Evolutionary conservation across 2,888 invertebrate genomes (phyloP), one percentile per base, ranked within the genome.

Genomic region (Drosophila kanekoi): DNA sequence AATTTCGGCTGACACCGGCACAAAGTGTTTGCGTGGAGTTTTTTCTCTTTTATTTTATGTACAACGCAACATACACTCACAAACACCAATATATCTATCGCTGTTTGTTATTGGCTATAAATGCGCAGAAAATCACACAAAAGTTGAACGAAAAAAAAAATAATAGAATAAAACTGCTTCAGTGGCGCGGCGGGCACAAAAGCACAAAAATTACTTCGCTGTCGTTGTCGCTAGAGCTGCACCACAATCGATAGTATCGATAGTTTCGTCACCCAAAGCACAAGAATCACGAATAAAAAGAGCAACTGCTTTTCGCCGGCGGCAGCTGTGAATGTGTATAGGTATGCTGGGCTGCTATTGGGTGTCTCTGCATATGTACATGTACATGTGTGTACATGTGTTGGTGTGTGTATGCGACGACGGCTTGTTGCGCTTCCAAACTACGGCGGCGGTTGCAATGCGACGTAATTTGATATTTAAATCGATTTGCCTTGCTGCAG

Each of bases 161-260:
- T 64, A 72, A 77, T 62, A 73, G 52, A 77, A 79, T 71, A 62
- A 62, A 52, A 63, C 52, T 69, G 75, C 61, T 76, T 67, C 61
- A 67, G 66, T 76, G 69, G 79, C 65, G 84, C 73, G 62, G 72
- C 79, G 76, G 78, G 72, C 81, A 81, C 75, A 72, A 64, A 76
- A 81, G 63, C 75, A 67, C 76, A 76, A 78, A 74, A 77, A 72
- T 63, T 60, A 82, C 65, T 71, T 71, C 44, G 63, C 57, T 66
- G 54, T 74, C 63, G 63, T 54, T 72, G 63, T 56, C 16, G 51
- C 59, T 63, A 73, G 63, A 20, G 72, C 56, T 72, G 54, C 40
- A 53, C 38, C 43, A 45, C 32, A 58, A 58, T 56, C 72, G 72
- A 72, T 72, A 56, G 38, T 72, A 72, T 72, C 73, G 73, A 69